phyloP scores from a whole-genome alignment of 2,113 vertebrate species.

The Coturnix japonica region DNA sequence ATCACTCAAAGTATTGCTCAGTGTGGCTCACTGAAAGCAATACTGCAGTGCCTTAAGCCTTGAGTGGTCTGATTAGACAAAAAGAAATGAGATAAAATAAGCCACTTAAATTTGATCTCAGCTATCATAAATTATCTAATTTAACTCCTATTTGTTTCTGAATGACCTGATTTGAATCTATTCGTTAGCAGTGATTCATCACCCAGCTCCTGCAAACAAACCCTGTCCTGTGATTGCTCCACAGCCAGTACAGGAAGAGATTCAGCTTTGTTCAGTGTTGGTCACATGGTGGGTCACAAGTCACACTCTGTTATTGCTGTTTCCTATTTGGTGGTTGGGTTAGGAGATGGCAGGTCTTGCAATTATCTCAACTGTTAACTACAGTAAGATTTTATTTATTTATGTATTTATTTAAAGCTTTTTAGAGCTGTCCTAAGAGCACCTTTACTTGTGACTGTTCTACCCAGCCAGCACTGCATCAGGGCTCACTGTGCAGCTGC shows the following conservation, averaged over 20 bases:
- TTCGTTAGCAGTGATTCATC: background rate
- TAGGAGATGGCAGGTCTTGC: background rate
- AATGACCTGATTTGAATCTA: background rate
- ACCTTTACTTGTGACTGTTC: background rate
- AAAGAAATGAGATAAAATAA: background rate
- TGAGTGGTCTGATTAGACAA: background rate
- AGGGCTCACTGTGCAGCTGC: background rate
- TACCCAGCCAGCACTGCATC: rapidly evolving
- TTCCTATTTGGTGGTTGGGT: slow-evolving; percentile 39
- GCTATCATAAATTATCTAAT: background rate
- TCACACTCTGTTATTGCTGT: slow-evolving; percentile 27
- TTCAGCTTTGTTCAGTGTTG: background rate
- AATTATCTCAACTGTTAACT: slow-evolving; percentile 18
- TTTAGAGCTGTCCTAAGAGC: background rate
- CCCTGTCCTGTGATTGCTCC: background rate
- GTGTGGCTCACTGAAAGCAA: background rate
- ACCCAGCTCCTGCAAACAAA: background rate
- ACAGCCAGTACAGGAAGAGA: background rate
- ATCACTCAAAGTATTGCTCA: background rate
- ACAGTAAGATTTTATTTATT: background rate
- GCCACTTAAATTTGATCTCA: background rate
- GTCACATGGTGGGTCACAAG: slow-evolving; percentile 4
- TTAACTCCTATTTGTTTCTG: background rate
- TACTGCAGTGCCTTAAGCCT: background rate
- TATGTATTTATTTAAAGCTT: background rate